Conservation (phyloP, 2,797 vertebrate species). For the Prionace glauca region DNA sequence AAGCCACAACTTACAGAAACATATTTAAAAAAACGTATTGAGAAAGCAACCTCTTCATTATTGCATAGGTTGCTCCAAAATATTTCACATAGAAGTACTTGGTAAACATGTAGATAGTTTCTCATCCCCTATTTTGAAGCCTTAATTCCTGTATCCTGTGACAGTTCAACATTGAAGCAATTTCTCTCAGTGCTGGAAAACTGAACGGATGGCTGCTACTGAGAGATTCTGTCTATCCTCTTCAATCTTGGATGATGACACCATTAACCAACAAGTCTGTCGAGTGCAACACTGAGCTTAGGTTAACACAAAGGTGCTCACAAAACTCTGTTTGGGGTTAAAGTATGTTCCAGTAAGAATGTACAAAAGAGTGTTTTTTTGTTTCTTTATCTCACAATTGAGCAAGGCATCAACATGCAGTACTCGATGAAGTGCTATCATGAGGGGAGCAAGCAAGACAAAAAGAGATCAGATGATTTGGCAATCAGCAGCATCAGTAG, state of each 20-base stretch:
- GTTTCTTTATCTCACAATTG: background rate
- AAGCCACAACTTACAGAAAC: background rate
- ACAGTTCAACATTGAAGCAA: background rate
- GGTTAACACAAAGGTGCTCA: background rate
- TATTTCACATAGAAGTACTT: background rate
- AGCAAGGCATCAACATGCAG: background rate
- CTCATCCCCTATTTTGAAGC: background rate
- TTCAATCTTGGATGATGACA: background rate
- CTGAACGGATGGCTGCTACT: background rate
- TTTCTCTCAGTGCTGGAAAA: background rate
- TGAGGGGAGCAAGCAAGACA: background rate
- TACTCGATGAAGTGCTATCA: background rate
- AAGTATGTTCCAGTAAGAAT: background rate
- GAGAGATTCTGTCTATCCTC: background rate
- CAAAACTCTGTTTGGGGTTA: background rate
- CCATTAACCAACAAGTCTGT: background rate
- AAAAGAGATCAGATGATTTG: background rate
- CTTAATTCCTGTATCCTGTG: background rate
- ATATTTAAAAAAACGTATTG: background rate
- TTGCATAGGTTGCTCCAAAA: background rate
- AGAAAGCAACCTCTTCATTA: background rate
- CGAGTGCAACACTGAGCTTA: background rate
- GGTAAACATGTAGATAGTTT: background rate
- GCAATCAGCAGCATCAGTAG: background rate
- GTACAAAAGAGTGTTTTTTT: background rate